Evolutionary conservation across 1,140 invertebrate genomes (phyloP).

Genomic region (Dendrolimus punctatus): DNA sequence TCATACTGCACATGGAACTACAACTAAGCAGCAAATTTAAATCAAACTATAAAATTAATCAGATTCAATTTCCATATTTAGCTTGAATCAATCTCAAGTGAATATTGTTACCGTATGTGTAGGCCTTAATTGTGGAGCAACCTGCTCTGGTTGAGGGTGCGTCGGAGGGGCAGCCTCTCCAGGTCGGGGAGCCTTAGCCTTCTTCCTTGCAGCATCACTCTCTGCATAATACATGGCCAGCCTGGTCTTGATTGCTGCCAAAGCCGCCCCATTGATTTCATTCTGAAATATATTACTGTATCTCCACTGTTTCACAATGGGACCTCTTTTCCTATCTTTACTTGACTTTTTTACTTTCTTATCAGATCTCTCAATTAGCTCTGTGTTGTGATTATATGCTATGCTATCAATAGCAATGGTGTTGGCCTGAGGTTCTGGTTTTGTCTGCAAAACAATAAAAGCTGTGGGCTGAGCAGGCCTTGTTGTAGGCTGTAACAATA

Average conservation of each 20-base stretch:
- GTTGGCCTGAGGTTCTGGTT: constrained; percentile 45
- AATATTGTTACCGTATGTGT: constrained; percentile 57
- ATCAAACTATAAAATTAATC: too few relatives aligned
- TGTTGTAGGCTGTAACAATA: constrained; percentile 49
- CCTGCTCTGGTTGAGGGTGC: constrained; percentile 38
- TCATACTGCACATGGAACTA: too few relatives aligned
- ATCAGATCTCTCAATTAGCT: constrained; percentile 29
- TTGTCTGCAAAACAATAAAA: constrained; percentile 59
- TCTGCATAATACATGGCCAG: constrained; percentile 68
- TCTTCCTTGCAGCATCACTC: constrained; percentile 64
- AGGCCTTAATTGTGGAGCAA: constrained; percentile 30
- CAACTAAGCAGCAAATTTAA: too few relatives aligned
- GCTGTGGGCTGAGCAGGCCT: constrained; percentile 49
- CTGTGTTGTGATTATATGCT: constrained; percentile 31
- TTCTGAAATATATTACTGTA: constrained; percentile 70
- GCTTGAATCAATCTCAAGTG: constrained; percentile 11
- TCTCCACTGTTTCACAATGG: constrained; percentile 68
- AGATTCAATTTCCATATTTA: too few relatives aligned
- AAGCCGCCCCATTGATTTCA: constrained; percentile 66
- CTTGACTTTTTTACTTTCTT: constrained; percentile 47
- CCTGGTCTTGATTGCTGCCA: constrained; percentile 68
- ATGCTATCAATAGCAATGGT: constrained; percentile 37
- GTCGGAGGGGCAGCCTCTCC: constrained; percentile 37
- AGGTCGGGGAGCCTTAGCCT: constrained; percentile 51
- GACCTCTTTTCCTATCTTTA: constrained; percentile 57